phyloP scores from a whole-genome alignment of 2,797 vertebrate species.

The Falco columbarius region DNA sequence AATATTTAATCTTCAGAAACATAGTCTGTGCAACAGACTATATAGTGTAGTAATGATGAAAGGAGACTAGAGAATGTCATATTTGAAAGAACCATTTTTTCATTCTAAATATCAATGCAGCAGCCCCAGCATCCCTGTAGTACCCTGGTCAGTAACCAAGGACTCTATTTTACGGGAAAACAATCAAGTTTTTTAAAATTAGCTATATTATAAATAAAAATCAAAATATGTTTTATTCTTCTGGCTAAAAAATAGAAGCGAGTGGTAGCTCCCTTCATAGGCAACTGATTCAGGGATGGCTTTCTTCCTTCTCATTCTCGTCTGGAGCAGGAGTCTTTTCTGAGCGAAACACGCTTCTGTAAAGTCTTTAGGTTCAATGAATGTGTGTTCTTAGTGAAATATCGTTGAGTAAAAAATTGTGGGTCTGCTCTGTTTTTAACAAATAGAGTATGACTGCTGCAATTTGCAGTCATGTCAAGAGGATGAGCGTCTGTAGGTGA shows the following conservation, averaged over 20 bases:
- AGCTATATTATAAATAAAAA: not conserved
- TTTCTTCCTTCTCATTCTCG: not conserved
- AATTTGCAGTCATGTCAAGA: not conserved
- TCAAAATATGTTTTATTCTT: not conserved
- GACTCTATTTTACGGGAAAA: not conserved
- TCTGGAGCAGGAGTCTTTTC: not conserved
- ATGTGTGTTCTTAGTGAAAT: not conserved
- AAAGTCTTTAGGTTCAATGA: not conserved
- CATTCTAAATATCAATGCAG: not conserved
- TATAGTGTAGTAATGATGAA: not conserved
- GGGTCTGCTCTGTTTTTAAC: not conserved
- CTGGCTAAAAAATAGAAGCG: not conserved
- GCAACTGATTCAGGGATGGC: not conserved
- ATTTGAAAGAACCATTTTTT: not conserved
- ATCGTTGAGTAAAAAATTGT: not conserved
- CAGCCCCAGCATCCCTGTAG: not conserved
- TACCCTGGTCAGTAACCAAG: not conserved
- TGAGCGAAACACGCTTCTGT: not conserved
- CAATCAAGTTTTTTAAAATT: not conserved
- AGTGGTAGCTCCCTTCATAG: not conserved
- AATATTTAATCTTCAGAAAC: slow-evolving; percentile 25
- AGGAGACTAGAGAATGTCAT: not conserved
- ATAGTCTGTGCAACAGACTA: not conserved
- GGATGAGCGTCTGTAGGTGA: not conserved
- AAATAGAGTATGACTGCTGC: slow-evolving; percentile 2